Base-by-base conservation (phyloP, 2,888 invertebrate genomes). In the Gryllus longicercus region DNA sequence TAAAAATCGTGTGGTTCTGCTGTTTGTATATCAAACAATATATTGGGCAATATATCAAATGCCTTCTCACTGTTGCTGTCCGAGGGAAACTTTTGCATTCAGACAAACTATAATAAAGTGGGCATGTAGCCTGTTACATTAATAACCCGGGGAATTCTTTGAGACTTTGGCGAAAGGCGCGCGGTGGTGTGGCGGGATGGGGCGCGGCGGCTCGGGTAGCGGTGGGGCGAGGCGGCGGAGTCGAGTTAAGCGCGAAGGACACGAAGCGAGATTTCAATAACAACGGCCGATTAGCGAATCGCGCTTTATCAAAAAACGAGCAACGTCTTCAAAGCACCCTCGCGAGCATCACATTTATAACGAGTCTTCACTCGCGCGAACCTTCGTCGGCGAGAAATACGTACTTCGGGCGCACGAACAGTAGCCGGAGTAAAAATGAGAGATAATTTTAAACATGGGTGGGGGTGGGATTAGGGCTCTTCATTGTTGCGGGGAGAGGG, bases 1-100 rank as follows among this genome's bases (percentile, higher is more conserved):
- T 63, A 63, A 63, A 63, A 63, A 63, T 63, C n/a, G 63, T 63
- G 63, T n/a, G 63, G 63, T 63, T 63, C 16, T 63, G 63, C 63
- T 63, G 63, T 63, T n/a, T 63, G 63, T 63, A 63, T 63, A 63
- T 63, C 63, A 63, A 63, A n/a, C 63, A 63, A 63, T 63, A 63
- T 63, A 63, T 63, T 63, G 63, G n/a, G 63, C 63, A n/a, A 63
- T 63, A 16, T 63, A 63, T 63, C 63, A 63, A 18, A n/a, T 63
- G 63, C n/a, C 63, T 63, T 63, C 63, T 14, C 16, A n/a, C 63
- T 63, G 63, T n/a, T 63, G 63, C 63, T n/a, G 63, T 14, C 16
- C 12, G 16, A 63, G 16, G 63, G 16, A 63, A 63, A 38, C 38
- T 38, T 63, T 63, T n/a, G 63, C 63, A 63, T 63, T n/a, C n/a